Base-by-base conservation (phyloP, 2,797 vertebrate species). In the Enteromius unitaeniatus region DNA sequence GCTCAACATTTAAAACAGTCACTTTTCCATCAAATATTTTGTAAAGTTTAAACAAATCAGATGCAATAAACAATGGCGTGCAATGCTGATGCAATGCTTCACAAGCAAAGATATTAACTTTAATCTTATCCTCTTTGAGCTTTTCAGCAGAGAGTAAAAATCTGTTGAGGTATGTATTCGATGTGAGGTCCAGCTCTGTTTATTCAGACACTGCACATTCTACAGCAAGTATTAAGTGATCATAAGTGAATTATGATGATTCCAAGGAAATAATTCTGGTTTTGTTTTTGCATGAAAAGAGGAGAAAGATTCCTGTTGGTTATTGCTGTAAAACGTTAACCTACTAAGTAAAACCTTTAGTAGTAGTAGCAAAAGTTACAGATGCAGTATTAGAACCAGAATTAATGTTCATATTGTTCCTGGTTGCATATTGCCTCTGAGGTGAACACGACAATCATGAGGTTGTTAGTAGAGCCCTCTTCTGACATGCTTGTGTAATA, bases 391-490 rank as follows among this genome's bases (percentile, higher is more conserved):
- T 6, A n/a, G 69, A 34, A 26, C 23, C 60, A 58, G 69, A 37
- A 85, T 83, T 70, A 62, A 47, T 47, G 21, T 70, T 83, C 14
- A 64, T 31, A 31, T 62, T 77, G 60, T 28, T 47, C 47, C 62
- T 85, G 51, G 10, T 55, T 64, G 62, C n/a, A 64, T 31, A 64
- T 64, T 31, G 62, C 62, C 13, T 64, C 13, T 64, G 14, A 28
- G 8, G 19, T 53, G 79, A 69, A 53, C 69, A 37, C 6, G 34
- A 62, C 51, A 79, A 19, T 58, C 49, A 17, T 82, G 37, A 80
- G 28, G 90, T 92, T 92, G 89, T 88, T 89, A 93, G 93, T 87
- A 91, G 93, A 93, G 91, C 94, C 95, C 93, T 89, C 95, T 95
- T 89, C 92, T 93, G 95, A 89, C 87, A 40, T 9, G 34, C 40